Percentiles rank a stretch among this genome's conserved stretches.
Conservation (phyloP, 2,113 vertebrate genomes). For the Gasterosteus nipponicus region DNA sequence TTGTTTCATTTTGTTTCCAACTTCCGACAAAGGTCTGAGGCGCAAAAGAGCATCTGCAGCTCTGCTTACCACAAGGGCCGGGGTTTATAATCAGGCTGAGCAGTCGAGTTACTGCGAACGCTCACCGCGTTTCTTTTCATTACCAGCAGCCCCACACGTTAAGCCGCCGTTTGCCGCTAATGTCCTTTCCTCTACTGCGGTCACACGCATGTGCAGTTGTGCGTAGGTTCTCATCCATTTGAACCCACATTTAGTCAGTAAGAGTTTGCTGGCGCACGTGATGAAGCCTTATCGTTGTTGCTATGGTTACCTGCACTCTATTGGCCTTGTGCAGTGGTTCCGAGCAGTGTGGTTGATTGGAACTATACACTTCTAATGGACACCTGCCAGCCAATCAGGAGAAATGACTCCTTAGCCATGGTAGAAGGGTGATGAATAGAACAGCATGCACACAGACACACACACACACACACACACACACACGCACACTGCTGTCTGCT, state of each 20-base stretch:
- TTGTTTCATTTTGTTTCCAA: constrained; percentile 37
- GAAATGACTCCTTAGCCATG: not conserved
- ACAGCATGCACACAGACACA: not conserved
- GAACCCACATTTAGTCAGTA: not conserved
- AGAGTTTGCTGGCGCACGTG: not conserved
- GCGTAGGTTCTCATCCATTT: not conserved
- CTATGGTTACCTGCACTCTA: constrained; percentile 14
- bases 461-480: no score
- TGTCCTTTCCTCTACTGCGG: not conserved
- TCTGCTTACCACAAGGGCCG: constrained; percentile 39
- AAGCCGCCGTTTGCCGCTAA: constrained; percentile 14
- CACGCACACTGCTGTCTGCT: not conserved
- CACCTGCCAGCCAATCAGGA: constrained; percentile 15
- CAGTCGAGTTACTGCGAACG: constrained; percentile 14
- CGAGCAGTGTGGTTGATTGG: not conserved
- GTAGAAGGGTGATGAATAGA: not conserved
- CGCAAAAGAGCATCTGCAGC: constrained; percentile 55
- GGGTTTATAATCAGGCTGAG: constrained; percentile 21
- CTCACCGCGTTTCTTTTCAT: constrained; percentile 41
- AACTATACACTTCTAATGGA: not conserved
- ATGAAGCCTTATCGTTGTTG: constrained; percentile 22
- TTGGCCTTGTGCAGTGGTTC: constrained; percentile 1
- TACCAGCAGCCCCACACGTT: constrained; percentile 1
- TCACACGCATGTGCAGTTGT: not conserved
- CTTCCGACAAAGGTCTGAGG: constrained; percentile 50